Evolutionary conservation across 2,113 vertebrate species (phyloP).

Genomic region (Cardinalis cardinalis): DNA sequence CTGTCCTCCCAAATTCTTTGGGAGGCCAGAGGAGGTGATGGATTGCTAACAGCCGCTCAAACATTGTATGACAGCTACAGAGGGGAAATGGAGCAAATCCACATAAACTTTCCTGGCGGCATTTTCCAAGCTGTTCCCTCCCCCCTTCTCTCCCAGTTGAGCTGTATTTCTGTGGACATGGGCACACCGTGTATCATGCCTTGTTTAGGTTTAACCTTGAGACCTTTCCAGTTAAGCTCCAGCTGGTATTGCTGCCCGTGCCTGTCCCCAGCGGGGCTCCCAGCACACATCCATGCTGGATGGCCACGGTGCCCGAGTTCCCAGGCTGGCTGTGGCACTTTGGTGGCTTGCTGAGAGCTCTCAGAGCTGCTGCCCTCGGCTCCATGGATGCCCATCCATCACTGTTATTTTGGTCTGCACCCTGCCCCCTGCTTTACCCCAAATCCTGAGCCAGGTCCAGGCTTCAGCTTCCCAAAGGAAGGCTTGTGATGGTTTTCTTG

Average conservation of each 20-base stretch:
- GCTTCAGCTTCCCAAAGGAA: not conserved
- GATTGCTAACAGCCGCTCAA: not conserved
- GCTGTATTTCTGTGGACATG: not conserved
- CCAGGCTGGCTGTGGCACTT: rapidly evolving
- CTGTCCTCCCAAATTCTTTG: not conserved
- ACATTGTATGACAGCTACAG: not conserved
- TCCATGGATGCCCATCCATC: rapidly evolving
- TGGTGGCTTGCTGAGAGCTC: not conserved
- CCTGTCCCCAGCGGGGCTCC: not conserved
- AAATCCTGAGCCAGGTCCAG: not conserved
- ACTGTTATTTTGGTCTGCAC: not conserved
- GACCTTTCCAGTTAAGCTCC: not conserved
- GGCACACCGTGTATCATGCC: not conserved
- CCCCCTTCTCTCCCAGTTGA: not conserved
- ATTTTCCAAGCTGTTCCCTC: rapidly evolving
- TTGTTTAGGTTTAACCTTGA: slow-evolving; percentile 1
- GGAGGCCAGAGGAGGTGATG: not conserved
- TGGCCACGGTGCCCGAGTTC: rapidly evolving
- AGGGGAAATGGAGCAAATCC: not conserved
- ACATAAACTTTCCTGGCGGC: not conserved
- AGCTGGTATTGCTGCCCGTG: rapidly evolving
- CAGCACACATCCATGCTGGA: rapidly evolving
- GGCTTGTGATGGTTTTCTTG: not conserved
- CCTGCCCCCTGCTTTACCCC: rapidly evolving
- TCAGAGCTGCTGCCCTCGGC: rapidly evolving